Base-by-base conservation (phyloP, 2,797 vertebrate species). In the Scolopax rusticola region DNA sequence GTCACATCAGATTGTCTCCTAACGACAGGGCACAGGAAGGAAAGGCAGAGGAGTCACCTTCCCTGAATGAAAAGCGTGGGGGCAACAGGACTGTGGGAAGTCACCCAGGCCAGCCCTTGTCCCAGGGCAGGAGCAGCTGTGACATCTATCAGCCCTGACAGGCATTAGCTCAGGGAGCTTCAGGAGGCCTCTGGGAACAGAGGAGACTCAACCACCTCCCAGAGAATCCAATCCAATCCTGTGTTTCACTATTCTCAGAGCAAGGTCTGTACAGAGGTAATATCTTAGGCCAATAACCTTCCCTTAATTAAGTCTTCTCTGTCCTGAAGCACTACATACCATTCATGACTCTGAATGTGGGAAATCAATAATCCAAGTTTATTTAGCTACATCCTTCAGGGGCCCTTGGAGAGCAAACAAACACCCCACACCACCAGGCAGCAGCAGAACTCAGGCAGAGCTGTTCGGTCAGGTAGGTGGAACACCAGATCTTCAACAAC, bases 331-430 rank as follows among this genome's bases (percentile, higher is more conserved):
- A 85, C 64, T 67, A 20, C 41, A 60, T 71, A 30, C 71, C 59
- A 11, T 45, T 70, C 63, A 41, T 53, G 81, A 47, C 70, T 75
- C 56, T 8, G 30, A 80, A 70, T 30, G 21, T 9, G 6, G 60
- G 41, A 87, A 94, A 96, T 94, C 95, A 89, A 74, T 93, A 94
- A 38, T 6, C 45, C 30, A 61, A 60, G 87, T 91, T 91, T 48
- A 86, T 89, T 92, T 80, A 89, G 89, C 75, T 68, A 38, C 73
- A 69, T 81, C 84, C 82, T 87, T 92, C 23, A 4, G 61, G 57
- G 47, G 33, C 41, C 73, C 45, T 71, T 21, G 45, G n/a, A 92
- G 38, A 87, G 32, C 78, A 91, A 63, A 64, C 36, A 93, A 87
- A 45, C 48, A 74, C 53, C 78, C 32, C 81, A 20, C 1, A n/a